These are phyloP conservation scores for Acropora yongei DNA, from an alignment of 64 coral and sea anemone species.

Conservation along the genomic window DNA sequence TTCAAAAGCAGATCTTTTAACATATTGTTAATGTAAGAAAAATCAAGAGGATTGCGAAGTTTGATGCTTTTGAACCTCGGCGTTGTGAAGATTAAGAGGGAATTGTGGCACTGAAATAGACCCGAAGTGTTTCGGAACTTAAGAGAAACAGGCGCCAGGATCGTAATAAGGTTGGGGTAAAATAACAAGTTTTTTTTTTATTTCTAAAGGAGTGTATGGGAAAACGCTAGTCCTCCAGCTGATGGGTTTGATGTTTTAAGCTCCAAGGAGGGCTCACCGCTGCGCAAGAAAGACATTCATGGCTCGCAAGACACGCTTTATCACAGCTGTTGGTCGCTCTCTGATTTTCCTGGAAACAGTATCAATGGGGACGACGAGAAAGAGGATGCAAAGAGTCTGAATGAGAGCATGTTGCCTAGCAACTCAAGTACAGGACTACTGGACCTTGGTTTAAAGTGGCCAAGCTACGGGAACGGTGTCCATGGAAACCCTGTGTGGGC, in stretches of 20 bases:
- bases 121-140: too few relatives aligned
- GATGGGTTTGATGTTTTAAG: neutral
- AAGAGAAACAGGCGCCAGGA: too few relatives aligned
- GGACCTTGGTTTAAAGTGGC: slow-evolving; percentile 90
- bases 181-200: neutral
- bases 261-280: neutral
- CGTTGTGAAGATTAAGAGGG: too few relatives aligned
- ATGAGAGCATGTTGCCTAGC: slow-evolving; percentile 79
- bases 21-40: too few relatives aligned
- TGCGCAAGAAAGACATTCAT: slow-evolving; percentile 70
- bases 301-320: slow-evolving; percentile 96
- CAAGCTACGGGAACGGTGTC: slow-evolving; percentile 55
- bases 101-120: too few relatives aligned
- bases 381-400: slow-evolving; percentile 79
- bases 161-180: neutral
- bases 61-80: too few relatives aligned
- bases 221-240: slow-evolving; percentile 59
- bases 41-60: too few relatives aligned
- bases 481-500: slow-evolving; percentile 76
- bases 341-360: slow-evolving; percentile 58
- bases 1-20: too few relatives aligned
- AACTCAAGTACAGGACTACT: slow-evolving; percentile 65
- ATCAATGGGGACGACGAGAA: slow-evolving; percentile 38
- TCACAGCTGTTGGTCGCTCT: slow-evolving; percentile 97
- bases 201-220: slow-evolving; percentile 94